Conservation (phyloP, 2,797 vertebrate species). For the Rhabdophis nuchalis region DNA sequence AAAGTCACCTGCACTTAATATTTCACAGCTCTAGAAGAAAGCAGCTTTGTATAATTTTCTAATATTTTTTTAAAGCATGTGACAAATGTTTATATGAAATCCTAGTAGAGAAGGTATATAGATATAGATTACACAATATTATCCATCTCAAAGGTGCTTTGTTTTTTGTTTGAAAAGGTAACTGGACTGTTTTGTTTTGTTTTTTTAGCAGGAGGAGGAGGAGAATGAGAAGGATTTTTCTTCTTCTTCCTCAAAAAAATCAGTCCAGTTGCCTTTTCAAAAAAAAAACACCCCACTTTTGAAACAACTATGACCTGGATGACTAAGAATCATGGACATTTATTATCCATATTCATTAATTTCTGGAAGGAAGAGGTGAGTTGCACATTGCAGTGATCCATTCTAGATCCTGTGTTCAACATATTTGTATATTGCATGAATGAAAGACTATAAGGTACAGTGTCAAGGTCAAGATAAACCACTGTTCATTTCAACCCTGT, state of each 20-base stretch:
- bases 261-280: too few species aligned
- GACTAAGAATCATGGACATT: background rate
- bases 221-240: background rate
- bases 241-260: too few species aligned
- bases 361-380: background rate
- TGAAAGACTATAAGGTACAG: background rate
- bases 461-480: background rate
- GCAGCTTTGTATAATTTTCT: background rate
- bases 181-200: background rate
- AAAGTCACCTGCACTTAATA: background rate
- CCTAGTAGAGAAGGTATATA: background rate
- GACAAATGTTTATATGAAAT: background rate
- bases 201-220: background rate
- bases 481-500: background rate
- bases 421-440: background rate
- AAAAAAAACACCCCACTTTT: too few species aligned
- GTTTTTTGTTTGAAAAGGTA: background rate
- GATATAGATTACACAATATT: background rate
- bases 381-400: background rate
- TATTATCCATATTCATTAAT: background rate
- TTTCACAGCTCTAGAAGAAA: background rate
- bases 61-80: background rate
- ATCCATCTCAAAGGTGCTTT: background rate
- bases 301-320: too few species aligned
- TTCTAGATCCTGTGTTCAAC: background rate